Evolutionary conservation across 1,140 invertebrate genomes (phyloP).

Genomic region (Drosophila punjabiensis): DNA sequence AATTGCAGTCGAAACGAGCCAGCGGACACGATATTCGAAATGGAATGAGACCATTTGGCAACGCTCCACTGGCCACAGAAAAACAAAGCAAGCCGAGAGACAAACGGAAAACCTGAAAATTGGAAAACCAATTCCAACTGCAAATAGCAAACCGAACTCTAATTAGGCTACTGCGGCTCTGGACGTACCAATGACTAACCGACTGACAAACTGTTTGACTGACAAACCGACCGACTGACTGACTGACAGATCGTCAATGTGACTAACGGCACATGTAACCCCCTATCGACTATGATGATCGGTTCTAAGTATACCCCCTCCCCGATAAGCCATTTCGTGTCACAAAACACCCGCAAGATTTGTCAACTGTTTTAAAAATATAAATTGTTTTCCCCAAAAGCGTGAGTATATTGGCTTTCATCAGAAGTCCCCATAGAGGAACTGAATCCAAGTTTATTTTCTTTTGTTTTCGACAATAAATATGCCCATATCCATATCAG

Average conservation of each 20-base stretch:
- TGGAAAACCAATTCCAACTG: constrained; percentile 59
- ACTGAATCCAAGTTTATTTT: constrained; percentile 20
- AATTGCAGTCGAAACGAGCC: constrained; percentile 34
- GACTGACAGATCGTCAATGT: constrained; percentile 28
- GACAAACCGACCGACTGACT: constrained; percentile 2
- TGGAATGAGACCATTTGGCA: constrained; percentile 48
- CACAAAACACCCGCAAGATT: constrained; percentile 9
- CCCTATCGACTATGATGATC: constrained; percentile 17
- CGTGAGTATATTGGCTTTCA: constrained; percentile 17
- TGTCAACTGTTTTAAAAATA: constrained; percentile 49
- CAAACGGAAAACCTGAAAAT: constrained; percentile 21
- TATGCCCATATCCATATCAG: constrained; percentile 21
- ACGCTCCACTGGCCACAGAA: constrained; percentile 57
- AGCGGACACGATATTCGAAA: constrained; percentile 34
- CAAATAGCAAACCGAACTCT: constrained; percentile 48
- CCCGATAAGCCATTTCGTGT: constrained; percentile 22
- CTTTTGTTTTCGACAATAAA: constrained; percentile 18
- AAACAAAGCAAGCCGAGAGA: constrained; percentile 18
- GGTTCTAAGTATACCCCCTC: background rate
- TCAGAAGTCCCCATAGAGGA: constrained; percentile 5
- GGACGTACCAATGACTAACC: constrained; percentile 31
- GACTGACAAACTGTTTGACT: constrained; percentile 8
- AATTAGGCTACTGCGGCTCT: constrained; percentile 58
- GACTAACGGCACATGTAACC: constrained; percentile 38
- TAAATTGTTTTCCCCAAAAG: constrained; percentile 1